Evolutionary conservation across 2,888 invertebrate species (phyloP), one percentile per base, ranked within the genome.

Genomic region (Amiota communis): DNA sequence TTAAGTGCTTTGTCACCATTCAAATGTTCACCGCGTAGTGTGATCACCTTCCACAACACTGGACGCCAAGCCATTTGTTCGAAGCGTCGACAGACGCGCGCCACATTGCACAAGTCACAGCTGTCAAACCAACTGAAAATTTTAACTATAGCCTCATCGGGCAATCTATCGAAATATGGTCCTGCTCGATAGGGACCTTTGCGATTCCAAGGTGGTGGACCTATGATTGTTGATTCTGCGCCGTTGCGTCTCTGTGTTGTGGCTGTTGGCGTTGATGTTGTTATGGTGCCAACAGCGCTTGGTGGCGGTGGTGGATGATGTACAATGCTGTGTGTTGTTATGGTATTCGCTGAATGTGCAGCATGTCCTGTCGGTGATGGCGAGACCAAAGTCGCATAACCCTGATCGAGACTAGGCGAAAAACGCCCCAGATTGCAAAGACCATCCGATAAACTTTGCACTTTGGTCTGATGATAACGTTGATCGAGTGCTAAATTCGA

Each of bases 11-110:
- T 91, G 89, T 95, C 95, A 1, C 93, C 93, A 81, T 92, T 87
- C 46, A 89, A 81, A 72, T 89, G 86, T 57, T 89, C 93, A 69
- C 93, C 93, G 72, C 92, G 91, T 64, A 95, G 88, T 47, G 91
- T 91, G 68, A 95, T 93, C 61, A 91, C 91, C 78, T 93, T 92
- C 96, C 96, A 96, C 23, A 96, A 90, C 10, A 91, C 89, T 0
- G 95, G 95, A 53, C 94, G 93, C 96, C 96, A 96, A 56, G 93
- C 94, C 48, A 95, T 90, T 77, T 92, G 91, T 89, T 95, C 94
- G 90, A 95, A 95, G 68, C 95, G 91, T 23, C 93, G 91, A 85
- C 95, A 95, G 8, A 95, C 95, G 72, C 94, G 92, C 1, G 94
- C 95, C 88, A 94, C 93, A 88, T 91, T 91, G 87, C 95, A 94